Conservation (phyloP, 2,797 vertebrate species). For the Dicrostonyx torquatus region DNA sequence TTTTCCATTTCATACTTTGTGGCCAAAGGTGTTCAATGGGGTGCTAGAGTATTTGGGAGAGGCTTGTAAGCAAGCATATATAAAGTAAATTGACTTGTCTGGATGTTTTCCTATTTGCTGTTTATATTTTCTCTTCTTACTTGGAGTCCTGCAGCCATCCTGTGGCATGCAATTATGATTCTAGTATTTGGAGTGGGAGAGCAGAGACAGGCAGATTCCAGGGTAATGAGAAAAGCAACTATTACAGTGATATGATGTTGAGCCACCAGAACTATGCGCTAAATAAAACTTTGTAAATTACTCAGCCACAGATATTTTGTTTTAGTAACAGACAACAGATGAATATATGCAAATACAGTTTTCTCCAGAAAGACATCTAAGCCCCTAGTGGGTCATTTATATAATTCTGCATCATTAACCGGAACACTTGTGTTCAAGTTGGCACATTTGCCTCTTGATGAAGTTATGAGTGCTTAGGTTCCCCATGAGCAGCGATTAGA, state of each 20-base stretch:
- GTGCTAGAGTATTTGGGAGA: background rate
- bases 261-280: background rate
- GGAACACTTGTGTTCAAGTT: conserved; percentile 28
- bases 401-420: conserved; percentile 53
- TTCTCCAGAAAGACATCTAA: conserved; percentile 16
- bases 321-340: background rate
- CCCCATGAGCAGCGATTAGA: background rate
- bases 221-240: too few relatives aligned
- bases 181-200: background rate
- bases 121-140: background rate
- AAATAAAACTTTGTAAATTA: background rate
- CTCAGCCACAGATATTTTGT: background rate
- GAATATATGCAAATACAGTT: background rate
- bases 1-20: background rate
- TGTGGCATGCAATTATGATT: background rate
- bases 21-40: background rate
- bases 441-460: conserved; percentile 45
- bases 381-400: background rate
- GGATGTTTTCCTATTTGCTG: background rate
- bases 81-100: background rate
- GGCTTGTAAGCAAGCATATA: background rate
- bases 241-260: background rate
- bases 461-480: background rate
- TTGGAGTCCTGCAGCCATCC: background rate
- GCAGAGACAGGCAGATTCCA: background rate